A percentile compares a stretch with the other conserved stretches of the same genome.
phyloP scores from a whole-genome alignment of 2,113 vertebrate species.

The Corythornis cristatus region DNA sequence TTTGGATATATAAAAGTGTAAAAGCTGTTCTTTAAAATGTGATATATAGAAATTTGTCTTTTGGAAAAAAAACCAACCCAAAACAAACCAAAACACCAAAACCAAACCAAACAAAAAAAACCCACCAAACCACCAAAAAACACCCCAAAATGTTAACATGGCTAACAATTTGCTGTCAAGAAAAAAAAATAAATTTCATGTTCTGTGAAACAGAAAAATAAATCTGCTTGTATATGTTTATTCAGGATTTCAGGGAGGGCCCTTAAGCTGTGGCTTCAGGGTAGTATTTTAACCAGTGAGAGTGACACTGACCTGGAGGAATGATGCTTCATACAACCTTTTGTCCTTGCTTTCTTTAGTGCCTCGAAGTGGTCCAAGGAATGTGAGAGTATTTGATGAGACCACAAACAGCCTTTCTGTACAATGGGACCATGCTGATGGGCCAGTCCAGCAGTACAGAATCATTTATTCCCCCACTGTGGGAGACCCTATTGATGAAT shows the following conservation, averaged over 20 bases:
- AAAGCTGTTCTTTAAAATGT: not conserved
- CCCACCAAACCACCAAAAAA: not conserved
- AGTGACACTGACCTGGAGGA: not conserved
- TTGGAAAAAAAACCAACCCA: not conserved
- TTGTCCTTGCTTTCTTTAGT: conserved; percentile 75
- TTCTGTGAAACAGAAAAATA: not conserved
- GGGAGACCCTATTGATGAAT: conserved; percentile 93
- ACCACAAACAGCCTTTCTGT: conserved; percentile 92
- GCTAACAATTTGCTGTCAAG: not conserved
- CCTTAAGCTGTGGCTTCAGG: not conserved
- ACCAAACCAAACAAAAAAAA: not conserved
- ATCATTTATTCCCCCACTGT: conserved; percentile 88
- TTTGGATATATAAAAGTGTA: not conserved
- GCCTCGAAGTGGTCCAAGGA: conserved; percentile 89
- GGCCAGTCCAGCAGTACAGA: conserved; percentile 91
- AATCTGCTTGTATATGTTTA: not conserved
- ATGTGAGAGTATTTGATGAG: conserved; percentile 89
- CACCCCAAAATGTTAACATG: not conserved
- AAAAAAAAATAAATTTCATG: not conserved
- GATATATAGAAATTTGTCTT: not conserved
- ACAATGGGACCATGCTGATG: conserved; percentile 95
- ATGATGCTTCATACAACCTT: not conserved
- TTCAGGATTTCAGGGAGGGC: not conserved
- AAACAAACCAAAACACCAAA: no score
- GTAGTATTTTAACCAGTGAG: not conserved